phyloP scores from a whole-genome alignment of 1,140 invertebrate species.

The Bombus terrestris region DNA sequence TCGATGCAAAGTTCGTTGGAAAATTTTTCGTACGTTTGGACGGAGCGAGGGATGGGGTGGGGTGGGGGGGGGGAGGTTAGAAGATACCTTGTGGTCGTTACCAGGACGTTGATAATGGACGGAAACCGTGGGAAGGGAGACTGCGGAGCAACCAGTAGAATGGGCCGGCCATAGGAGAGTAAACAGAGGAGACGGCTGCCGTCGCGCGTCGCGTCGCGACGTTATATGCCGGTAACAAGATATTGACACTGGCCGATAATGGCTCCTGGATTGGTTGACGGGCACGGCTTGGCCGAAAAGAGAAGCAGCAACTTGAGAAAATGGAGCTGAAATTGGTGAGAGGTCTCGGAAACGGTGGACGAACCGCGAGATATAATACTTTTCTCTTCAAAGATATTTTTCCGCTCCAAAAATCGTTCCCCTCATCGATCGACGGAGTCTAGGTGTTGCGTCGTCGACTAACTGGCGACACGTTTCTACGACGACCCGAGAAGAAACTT shows the following conservation, averaged over 20 bases:
- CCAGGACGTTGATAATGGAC: constrained; percentile 42
- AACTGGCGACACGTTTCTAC: constrained; percentile 58
- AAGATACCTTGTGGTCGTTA: constrained; percentile 42
- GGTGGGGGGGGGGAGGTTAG: fast-evolving
- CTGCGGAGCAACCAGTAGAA: constrained; percentile 35
- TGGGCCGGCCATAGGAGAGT: constrained; percentile 66
- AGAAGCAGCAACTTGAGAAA: constrained; percentile 72
- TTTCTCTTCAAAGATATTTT: constrained; percentile 63
- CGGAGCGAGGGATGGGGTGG: too few relatives aligned
- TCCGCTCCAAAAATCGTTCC: constrained; percentile 69
- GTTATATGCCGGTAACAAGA: constrained; percentile 75
- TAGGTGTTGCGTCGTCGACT: constrained; percentile 59
- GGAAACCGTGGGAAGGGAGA: constrained; percentile 26
- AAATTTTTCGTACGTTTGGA: constrained; percentile 34
- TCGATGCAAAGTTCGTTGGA: constrained; percentile 1
- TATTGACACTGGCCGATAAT: constrained; percentile 78
- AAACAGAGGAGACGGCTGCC: constrained; percentile 72
- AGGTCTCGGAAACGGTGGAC: constrained; percentile 63
- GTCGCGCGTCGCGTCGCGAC: constrained; percentile 61
- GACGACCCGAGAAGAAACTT: constrained; percentile 26
- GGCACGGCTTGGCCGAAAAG: constrained; percentile 62
- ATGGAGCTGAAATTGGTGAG: constrained; percentile 74
- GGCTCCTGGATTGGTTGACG: constrained; percentile 69
- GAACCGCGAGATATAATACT: constrained; percentile 52
- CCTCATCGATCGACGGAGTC: constrained; percentile 43